A percentile compares a stretch with the other conserved stretches of the same genome.
Conservation (phyloP, 2,113 vertebrate genomes). For the human region GRCh38 chr1:65133501-65134000, state of each 20-base stretch:
- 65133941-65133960: too few species aligned
- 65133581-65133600: too few species aligned
- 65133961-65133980: too few species aligned
- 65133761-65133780: neutral
- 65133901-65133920: neutral
- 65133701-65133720: neutral
- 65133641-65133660: too few species aligned
- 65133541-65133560: too few species aligned
- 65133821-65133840: neutral
- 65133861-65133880: neutral
- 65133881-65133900: neutral
- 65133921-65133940: neutral
- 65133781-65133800: neutral
- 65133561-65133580: too few species aligned
- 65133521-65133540: too few species aligned
- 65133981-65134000: too few species aligned
- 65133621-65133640: too few species aligned
- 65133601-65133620: too few species aligned
- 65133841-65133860: neutral
- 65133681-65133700: neutral
- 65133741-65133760: neutral
- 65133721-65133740: slow-evolving; percentile 12
- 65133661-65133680: too few species aligned
- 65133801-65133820: slow-evolving; percentile 15
- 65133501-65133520: too few species aligned